Evolutionary conservation across 2,797 vertebrate genomes (phyloP).

Genomic region (Gallinago stenura): DNA sequence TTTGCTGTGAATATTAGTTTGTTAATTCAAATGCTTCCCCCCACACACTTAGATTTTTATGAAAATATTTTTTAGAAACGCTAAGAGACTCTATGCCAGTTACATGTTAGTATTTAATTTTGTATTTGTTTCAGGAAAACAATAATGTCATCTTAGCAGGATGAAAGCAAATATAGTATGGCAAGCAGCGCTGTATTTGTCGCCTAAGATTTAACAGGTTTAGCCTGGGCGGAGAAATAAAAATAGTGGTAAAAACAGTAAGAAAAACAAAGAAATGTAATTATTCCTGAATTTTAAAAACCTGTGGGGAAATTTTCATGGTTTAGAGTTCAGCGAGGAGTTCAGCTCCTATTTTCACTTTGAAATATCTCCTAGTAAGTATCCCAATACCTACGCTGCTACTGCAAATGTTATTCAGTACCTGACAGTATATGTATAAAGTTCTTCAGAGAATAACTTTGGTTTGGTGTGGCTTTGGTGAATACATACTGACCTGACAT

Average conservation of each 20-base stretch:
- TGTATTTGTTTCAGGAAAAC: not conserved
- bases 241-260: not conserved
- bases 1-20: not conserved
- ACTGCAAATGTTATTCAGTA: not conserved
- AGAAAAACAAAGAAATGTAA: not conserved
- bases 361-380: not conserved
- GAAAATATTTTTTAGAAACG: not conserved
- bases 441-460: not conserved
- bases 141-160: not conserved
- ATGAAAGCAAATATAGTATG: not conserved
- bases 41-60: not conserved
- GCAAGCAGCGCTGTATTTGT: not conserved
- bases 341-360: not conserved
- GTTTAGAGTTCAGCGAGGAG: not conserved
- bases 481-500: not conserved
- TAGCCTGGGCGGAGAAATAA: not conserved
- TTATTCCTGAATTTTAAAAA: slow-evolving; percentile 9
- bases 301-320: not conserved
- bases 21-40: not conserved
- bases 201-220: not conserved
- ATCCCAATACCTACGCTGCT: not conserved
- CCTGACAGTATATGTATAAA: not conserved
- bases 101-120: not conserved
- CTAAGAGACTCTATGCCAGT: not conserved
- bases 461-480: not conserved